Base-by-base conservation (phyloP, 1,140 invertebrate genomes). In the Brachionus koreanus region DNA sequence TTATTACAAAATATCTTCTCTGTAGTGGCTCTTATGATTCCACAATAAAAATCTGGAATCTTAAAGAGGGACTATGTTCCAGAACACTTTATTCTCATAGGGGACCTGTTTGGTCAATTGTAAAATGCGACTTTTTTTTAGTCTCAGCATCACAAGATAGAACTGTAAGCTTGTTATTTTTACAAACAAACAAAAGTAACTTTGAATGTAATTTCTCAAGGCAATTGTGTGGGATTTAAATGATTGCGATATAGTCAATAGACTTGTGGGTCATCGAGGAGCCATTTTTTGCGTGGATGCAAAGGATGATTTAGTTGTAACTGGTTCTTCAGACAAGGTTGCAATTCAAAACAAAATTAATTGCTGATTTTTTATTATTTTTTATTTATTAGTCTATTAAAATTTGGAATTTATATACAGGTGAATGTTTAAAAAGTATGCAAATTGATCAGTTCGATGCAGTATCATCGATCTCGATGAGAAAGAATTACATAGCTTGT, bases 401-500 rank as follows among this genome's bases (percentile, higher is more conserved):
- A 91, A 95, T 99, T 19, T 99, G 97, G 97, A 96, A 99, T 87
- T 98, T 98, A 83, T 92, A 93, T 52, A 97, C 94, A 29, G 97
- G 97, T 43, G 93, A 96, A 87, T 99, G 97, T 89, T 91, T 99
- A 84, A 95, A 98, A 89, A 98, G 96, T 3, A 90, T 99, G 75
- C 86, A 84, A 84, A 94, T 95, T 85, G 96, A 95, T 94, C 88
- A 93, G 12, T 94, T 98, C 87, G 85, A 84, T 29, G 85, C 85
- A 35, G 83, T 87, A 46, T 85, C 97, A 97, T 86, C 97, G 99
- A 89, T 94, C 95, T 86, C 97, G 95, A 82, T 97, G 96, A 57
- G 96, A 99, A 39, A 99, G 96, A 43, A 98, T 96, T 89, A 91
- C 99, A 82, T 96, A 98, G 86, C 85, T 25, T 86, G 85, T 79